Base-by-base conservation (phyloP, 2,113 vertebrate species). In the Plecturocebus donacophilus region DNA sequence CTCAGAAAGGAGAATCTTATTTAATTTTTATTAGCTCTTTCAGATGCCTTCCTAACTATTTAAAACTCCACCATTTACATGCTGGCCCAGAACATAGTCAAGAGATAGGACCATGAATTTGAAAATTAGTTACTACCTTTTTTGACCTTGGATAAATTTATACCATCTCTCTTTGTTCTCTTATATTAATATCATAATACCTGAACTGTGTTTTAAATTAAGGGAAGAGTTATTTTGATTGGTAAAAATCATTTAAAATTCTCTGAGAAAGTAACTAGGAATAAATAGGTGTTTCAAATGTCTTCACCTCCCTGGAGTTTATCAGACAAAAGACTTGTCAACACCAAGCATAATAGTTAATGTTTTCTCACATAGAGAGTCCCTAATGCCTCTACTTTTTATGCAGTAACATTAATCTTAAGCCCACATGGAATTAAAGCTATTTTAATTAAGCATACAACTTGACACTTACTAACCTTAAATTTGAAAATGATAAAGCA, bases 401-500 rank as follows among this genome's bases (percentile, higher is more conserved):
- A 27, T 75, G n/a, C 35, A 38, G 54, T 42, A 88, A 87, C 96
- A 96, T 97, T 93, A 87, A 93, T 95, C 89, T 97, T 90, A 94
- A 90, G 2, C 47, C 83, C 21, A 90, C 49, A 70, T 81, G 30
- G 93, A 96, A 95, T 97, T 95, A 92, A 80, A 97, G 16, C 54
- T 90, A 88, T 92, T 97, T 97, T 97, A 97, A 96, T 97, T 97
- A 96, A 91, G 87, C 61, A 52, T 87, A 80, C 87, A 93, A 71
- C 54, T 83, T 93, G 58, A 38, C 3, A 91, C 35, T 80, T 93
- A 71, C 56, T 70, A 96, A 76, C 89, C 49, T 95, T 79, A 90
- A 91, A 87, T 87, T 84, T 93, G 68, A 94, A 95, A 95, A 95
- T 87, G 87, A 95, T 96, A 90, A 95, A 93, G 68, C 54, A 91